phyloP scores from a whole-genome alignment of 2,888 invertebrate species.

The Cerastis leucographa region DNA sequence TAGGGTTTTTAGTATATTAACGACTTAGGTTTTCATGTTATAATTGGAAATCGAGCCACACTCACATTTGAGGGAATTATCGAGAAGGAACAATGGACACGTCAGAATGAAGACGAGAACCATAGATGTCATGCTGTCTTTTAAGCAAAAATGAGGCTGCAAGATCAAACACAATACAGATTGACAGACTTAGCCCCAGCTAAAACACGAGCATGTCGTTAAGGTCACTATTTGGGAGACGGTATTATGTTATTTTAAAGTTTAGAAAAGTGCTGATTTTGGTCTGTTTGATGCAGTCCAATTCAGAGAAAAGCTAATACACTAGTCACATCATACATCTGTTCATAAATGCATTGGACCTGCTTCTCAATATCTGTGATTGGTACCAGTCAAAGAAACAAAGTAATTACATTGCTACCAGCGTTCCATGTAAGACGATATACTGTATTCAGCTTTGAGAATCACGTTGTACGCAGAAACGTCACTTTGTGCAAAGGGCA shows the following conservation, averaged over 20 bases:
- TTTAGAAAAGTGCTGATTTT: no score
- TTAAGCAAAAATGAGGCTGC: no score
- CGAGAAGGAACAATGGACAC: neutral
- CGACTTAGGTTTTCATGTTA: neutral
- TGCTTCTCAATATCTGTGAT: neutral
- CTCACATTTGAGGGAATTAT: neutral
- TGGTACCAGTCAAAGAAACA: neutral
- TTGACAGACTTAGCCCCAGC: no score
- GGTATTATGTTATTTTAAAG: no score
- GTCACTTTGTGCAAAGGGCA: neutral
- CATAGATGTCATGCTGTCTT: no score
- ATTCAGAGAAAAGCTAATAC: neutral
- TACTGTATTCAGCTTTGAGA: conserved; percentile 1
- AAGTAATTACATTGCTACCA: conserved; percentile 10
- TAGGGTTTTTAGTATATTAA: neutral
- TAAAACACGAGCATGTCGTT: no score
- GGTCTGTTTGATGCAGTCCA: neutral
- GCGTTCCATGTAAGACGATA: neutral
- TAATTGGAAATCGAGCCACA: neutral
- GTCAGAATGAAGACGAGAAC: no score
- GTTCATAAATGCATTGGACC: neutral
- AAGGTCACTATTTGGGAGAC: no score
- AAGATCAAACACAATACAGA: no score
- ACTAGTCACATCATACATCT: neutral
- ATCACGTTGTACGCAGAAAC: neutral